Conservation (phyloP, 2,888 invertebrate genomes). For the Megastigmus dorsalis region DNA sequence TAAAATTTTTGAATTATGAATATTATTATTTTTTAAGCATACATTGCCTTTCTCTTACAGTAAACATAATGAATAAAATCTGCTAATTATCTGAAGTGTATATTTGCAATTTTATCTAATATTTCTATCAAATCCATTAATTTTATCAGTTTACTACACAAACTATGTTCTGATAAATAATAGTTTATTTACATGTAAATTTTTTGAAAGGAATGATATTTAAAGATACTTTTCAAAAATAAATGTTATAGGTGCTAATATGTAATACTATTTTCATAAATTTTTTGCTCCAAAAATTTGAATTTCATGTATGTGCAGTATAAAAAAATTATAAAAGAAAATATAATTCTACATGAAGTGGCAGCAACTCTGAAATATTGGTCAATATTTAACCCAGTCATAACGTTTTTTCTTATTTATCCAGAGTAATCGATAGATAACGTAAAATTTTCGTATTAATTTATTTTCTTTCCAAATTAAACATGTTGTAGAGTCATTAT, state of each 20-base stretch:
- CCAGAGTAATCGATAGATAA: background rate
- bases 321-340: no score
- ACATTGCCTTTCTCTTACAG: background rate
- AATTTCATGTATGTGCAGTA: no score
- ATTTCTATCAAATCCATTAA: background rate
- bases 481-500: no score
- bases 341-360: no score
- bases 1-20: background rate
- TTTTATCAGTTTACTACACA: no score
- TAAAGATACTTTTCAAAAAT: background rate
- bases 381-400: slow-evolving; percentile 5
- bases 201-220: background rate
- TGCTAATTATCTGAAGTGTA: background rate
- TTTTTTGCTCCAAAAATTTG: no score
- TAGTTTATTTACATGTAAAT: no score
- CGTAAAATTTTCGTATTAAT: background rate
- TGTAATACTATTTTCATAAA: no score
- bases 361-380: slow-evolving; percentile 8
- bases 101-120: slow-evolving; percentile 13
- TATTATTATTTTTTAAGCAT: background rate
- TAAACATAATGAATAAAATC: slow-evolving; percentile 6
- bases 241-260: no score
- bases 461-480: no score
- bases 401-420: background rate
- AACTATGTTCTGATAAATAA: no score